phyloP scores from a whole-genome alignment of 2,888 invertebrate genomes.

The Choreutis nemorana region DNA sequence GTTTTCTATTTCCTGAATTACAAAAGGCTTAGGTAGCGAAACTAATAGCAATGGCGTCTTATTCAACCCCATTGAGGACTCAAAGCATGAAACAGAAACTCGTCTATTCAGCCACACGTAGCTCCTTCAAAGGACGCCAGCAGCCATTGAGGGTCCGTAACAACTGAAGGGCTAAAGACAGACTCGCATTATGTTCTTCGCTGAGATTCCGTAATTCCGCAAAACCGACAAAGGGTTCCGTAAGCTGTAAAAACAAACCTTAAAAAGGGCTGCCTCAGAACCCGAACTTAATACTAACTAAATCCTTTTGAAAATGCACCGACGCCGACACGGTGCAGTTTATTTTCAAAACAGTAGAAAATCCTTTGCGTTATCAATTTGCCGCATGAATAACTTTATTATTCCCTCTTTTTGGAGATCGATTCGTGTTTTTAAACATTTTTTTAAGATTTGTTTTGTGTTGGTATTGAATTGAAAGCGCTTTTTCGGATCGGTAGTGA shows the following conservation, averaged over 20 bases:
- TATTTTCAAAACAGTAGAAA: slow-evolving; percentile 64
- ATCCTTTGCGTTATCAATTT: slow-evolving; percentile 60
- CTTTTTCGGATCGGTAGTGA: too few relatives aligned
- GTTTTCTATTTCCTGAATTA: background rate
- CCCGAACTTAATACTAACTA: slow-evolving; percentile 50
- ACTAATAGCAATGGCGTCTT: slow-evolving; percentile 18
- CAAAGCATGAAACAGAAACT: slow-evolving; percentile 53
- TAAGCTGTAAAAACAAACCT: slow-evolving; percentile 63
- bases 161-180: too few relatives aligned
- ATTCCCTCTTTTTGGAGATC: slow-evolving; percentile 27
- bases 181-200: slow-evolving; percentile 31
- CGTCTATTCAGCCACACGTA: slow-evolving; percentile 49
- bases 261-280: slow-evolving; percentile 29
- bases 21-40: slow-evolving; percentile 13
- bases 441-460: slow-evolving; percentile 25
- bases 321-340: slow-evolving; percentile 35
- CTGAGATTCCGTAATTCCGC: slow-evolving; percentile 30
- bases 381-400: slow-evolving; percentile 51
- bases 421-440: slow-evolving; percentile 35
- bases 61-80: slow-evolving; percentile 34
- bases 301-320: slow-evolving; percentile 55
- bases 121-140: slow-evolving; percentile 34
- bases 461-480: too few relatives aligned
- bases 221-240: slow-evolving; percentile 57
- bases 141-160: slow-evolving; percentile 21